A percentile compares a stretch with the other conserved stretches of the same genome.
These are phyloP conservation scores for Caenorhabditis becei DNA, from an alignment of 2,888 invertebrate genomes.

Conservation along the genomic window DNA sequence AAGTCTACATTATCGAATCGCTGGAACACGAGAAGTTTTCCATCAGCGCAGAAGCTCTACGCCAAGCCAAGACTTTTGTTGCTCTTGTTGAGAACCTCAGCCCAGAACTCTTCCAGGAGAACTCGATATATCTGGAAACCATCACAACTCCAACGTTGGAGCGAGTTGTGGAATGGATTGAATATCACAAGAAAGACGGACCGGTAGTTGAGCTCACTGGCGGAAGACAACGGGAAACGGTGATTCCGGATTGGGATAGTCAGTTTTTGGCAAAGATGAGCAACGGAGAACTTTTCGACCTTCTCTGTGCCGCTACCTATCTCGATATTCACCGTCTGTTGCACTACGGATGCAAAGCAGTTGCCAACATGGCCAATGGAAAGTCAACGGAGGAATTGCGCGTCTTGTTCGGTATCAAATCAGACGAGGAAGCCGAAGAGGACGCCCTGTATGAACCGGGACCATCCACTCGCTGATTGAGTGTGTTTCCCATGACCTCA, in stretches of 20 bases:
- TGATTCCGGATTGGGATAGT: conserved; percentile 1
- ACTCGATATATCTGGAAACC: neutral
- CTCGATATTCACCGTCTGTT: neutral
- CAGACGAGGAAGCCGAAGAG: conserved; percentile 1
- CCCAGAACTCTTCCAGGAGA: neutral
- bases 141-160: neutral
- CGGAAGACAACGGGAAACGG: too few relatives aligned
- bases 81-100: neutral
- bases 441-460: neutral
- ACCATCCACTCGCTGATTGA: conserved; percentile 4
- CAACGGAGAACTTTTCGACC: neutral
- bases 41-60: neutral
- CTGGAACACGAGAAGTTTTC: neutral
- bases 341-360: conserved; percentile 2
- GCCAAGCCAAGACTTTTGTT: neutral
- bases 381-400: conserved; percentile 3
- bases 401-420: neutral
- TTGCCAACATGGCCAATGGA: conserved; percentile 10
- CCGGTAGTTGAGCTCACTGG: too few relatives aligned
- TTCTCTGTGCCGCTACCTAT: conserved; percentile 3
- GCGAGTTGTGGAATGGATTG: neutral
- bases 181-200: neutral
- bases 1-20: neutral
- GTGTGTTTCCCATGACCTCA: too few relatives aligned
- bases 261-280: neutral